A percentile compares a stretch with the other conserved stretches of the same genome.
Conservation (phyloP, 2,888 invertebrate species). For the Hipparchia semele region DNA sequence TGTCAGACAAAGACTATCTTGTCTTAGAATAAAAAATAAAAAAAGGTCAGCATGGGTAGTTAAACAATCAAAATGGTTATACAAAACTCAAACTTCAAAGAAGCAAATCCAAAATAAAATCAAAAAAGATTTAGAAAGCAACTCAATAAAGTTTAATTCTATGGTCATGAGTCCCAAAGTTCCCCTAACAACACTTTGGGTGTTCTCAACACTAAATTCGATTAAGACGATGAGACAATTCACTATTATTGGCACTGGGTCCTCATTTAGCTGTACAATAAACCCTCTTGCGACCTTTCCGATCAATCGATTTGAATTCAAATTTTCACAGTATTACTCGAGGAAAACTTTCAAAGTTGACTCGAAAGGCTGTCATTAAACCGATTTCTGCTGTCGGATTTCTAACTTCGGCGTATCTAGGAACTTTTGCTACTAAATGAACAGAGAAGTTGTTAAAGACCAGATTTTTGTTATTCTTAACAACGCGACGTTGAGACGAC, state of each 20-base stretch:
- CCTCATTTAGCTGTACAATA: constrained; percentile 21
- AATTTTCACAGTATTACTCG: constrained; percentile 32
- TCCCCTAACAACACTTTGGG: constrained; percentile 22
- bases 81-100: neutral
- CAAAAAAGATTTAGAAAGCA: neutral
- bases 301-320: constrained; percentile 31
- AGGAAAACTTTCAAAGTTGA: constrained; percentile 32
- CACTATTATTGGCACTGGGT: constrained; percentile 31
- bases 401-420: constrained; percentile 26
- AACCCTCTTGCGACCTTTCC: constrained; percentile 24
- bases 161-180: neutral
- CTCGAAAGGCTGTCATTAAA: constrained; percentile 36
- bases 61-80: no score
- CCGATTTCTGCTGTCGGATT: constrained; percentile 33
- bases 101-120: neutral
- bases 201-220: constrained; percentile 25
- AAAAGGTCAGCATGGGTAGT: no score
- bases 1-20: no score
- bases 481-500: neutral
- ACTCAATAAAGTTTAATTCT: neutral
- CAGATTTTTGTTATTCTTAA: constrained; percentile 19
- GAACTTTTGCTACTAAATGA: constrained; percentile 28
- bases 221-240: constrained; percentile 31
- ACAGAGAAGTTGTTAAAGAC: constrained; percentile 19
- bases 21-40: no score